phyloP scores from a whole-genome alignment of 2,888 invertebrate species.

The Ecliptopera silaceata region DNA sequence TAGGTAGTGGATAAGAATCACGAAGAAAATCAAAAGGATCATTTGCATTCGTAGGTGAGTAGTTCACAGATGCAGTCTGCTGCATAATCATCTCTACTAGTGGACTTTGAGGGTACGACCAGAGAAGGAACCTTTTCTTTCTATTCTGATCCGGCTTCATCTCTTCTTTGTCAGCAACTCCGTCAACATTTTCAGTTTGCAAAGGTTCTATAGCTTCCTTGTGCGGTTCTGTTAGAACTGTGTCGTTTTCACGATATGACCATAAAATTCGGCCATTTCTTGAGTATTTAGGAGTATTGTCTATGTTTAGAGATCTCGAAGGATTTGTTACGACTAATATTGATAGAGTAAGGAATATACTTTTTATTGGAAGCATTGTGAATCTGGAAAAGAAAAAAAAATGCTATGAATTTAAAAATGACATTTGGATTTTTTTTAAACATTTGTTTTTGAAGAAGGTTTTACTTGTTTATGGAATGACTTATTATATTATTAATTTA shows the following conservation, averaged over 20 bases:
- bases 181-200: not conserved
- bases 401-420: not conserved
- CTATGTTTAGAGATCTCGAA: slow-evolving; percentile 24
- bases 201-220: slow-evolving; percentile 25
- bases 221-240: slow-evolving; percentile 23
- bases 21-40: slow-evolving; percentile 73
- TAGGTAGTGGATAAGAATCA: slow-evolving; percentile 69
- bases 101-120: slow-evolving; percentile 65
- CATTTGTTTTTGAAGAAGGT: too few species aligned
- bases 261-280: slow-evolving; percentile 58
- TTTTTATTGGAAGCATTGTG: slow-evolving; percentile 51
- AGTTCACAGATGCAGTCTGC: slow-evolving; percentile 58
- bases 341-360: slow-evolving; percentile 24
- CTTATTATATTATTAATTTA: too few species aligned
- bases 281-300: slow-evolving; percentile 20
- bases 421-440: not conserved
- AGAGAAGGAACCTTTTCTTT: slow-evolving; percentile 52
- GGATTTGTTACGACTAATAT: slow-evolving; percentile 22
- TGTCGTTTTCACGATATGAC: slow-evolving; percentile 57
- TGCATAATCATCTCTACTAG: slow-evolving; percentile 68
- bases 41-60: slow-evolving; percentile 49
- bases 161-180: slow-evolving; percentile 13
- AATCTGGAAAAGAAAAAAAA: slow-evolving; percentile 37
- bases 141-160: slow-evolving; percentile 35
- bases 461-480: too few species aligned